phyloP scores from a whole-genome alignment of 2,113 vertebrate genomes.

The Poeciliopsis retropinna region DNA sequence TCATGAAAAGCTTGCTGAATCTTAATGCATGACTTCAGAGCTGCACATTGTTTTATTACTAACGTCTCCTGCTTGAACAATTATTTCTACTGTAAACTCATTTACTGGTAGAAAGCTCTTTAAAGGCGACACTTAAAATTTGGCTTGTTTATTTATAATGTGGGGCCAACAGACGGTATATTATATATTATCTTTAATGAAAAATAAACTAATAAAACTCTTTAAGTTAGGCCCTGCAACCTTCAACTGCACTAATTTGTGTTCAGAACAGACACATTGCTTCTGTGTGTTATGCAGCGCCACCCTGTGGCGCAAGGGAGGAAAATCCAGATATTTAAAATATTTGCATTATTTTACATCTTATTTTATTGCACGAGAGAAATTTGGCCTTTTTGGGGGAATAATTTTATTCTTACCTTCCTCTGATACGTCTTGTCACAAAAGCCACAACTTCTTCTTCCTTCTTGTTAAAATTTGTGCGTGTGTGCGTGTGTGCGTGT shows the following conservation, averaged over 20 bases:
- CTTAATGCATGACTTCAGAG: not conserved
- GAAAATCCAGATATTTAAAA: not conserved
- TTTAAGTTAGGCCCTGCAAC: too few species aligned
- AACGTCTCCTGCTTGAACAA: not conserved
- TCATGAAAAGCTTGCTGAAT: not conserved
- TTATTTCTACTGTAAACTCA: not conserved
- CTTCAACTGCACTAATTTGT: too few species aligned
- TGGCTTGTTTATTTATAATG: not conserved
- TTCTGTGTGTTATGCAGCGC: not conserved
- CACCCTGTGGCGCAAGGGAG: not conserved
- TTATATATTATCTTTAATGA: not conserved
- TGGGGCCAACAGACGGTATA: not conserved
- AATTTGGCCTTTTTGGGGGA: too few species aligned
- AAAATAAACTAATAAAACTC: not conserved
- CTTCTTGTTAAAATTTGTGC: too few species aligned
- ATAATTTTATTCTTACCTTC: too few species aligned
- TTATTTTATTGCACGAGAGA: too few species aligned
- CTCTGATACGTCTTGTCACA: too few species aligned
- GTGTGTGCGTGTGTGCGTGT: too few species aligned
- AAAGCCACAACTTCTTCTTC: too few species aligned
- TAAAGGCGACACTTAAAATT: not conserved
- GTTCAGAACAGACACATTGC: not conserved
- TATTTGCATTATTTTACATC: not conserved
- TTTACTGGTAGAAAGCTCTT: not conserved
- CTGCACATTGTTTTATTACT: not conserved